phyloP scores from a whole-genome alignment of 2,113 vertebrate species.

The Cynopterus brachyotis region DNA sequence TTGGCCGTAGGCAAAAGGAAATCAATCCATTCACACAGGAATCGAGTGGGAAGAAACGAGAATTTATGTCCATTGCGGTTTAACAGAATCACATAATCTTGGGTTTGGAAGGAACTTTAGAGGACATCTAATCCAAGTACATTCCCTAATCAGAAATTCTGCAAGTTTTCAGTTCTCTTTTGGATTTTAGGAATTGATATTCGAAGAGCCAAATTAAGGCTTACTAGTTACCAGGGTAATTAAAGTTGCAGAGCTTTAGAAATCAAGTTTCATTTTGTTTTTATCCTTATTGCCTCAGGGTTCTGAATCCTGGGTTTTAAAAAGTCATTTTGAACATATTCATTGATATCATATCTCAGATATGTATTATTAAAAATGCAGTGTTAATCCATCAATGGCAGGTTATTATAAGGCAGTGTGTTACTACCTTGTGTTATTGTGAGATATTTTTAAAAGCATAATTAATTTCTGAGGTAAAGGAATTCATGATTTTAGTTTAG shows the following conservation, averaged over 20 bases:
- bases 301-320: neutral
- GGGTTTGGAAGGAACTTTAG: neutral
- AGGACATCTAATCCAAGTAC: neutral
- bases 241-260: neutral
- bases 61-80: neutral
- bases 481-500: neutral
- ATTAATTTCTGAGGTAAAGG: neutral
- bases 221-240: neutral
- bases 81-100: neutral
- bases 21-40: neutral
- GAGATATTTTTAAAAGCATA: neutral
- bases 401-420: neutral
- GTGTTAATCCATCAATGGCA: neutral
- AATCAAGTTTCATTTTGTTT: constrained; percentile 22
- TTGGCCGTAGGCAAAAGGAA: neutral
- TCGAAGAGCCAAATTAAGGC: neutral
- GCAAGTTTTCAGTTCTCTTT: neutral
- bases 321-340: neutral
- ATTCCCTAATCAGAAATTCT: neutral
- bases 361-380: neutral
- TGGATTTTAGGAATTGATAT: neutral
- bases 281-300: neutral
- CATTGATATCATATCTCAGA: neutral
- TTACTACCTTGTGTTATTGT: neutral
- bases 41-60: neutral